Evolutionary conservation across 2,888 invertebrate species (phyloP).

Genomic region (Gymnocheta viridis): DNA sequence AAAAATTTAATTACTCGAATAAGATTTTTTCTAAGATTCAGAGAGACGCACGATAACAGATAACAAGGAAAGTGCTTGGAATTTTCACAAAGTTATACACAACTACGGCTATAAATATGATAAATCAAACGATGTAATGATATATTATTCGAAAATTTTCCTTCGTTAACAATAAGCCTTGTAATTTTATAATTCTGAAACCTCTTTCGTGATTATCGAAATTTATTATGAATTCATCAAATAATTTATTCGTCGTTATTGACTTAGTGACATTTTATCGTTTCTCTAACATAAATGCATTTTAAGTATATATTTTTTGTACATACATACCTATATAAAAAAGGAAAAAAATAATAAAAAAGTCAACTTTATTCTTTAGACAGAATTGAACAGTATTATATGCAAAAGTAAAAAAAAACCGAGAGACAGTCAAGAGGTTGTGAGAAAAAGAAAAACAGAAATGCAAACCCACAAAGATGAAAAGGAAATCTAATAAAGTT

Average conservation of each 20-base stretch:
- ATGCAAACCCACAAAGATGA: slow-evolving; percentile 52
- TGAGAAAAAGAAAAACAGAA: not conserved
- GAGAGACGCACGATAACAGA: too few species aligned
- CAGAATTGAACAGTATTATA: not conserved
- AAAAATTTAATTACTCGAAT: too few species aligned
- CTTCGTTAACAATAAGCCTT: not conserved
- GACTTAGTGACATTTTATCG: slow-evolving; percentile 69
- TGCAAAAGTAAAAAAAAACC: not conserved
- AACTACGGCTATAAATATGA: too few species aligned
- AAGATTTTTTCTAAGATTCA: too few species aligned
- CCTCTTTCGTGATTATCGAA: slow-evolving; percentile 11
- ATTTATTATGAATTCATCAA: slow-evolving; percentile 60
- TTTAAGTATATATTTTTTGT: slow-evolving; percentile 26
- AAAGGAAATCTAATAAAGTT: slow-evolving; percentile 69
- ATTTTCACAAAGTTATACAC: too few species aligned
- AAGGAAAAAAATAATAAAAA: slow-evolving; percentile 6
- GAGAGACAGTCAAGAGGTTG: not conserved
- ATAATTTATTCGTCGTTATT: slow-evolving; percentile 58
- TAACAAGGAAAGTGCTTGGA: too few species aligned
- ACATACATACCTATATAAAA: too few species aligned
- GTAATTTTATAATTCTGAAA: not conserved
- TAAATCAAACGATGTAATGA: too few species aligned
- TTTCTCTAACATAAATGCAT: slow-evolving; percentile 63
- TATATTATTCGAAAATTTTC: too few species aligned
- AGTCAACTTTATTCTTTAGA: not conserved